These are phyloP conservation scores for Idaea biselata DNA, from an alignment of 2,888 invertebrate species.

Conservation along the genomic window DNA sequence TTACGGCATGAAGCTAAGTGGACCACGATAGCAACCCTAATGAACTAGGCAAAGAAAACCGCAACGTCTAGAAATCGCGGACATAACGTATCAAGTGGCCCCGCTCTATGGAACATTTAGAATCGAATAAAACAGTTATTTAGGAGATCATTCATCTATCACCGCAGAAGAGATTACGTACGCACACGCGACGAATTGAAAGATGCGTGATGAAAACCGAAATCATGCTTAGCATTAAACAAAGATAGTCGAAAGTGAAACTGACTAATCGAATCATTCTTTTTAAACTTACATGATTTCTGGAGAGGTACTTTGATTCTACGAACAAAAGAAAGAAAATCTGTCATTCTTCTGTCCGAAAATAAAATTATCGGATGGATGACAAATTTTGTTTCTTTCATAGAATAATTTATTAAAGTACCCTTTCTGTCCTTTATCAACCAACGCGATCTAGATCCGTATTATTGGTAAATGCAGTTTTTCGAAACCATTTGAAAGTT, in stretches of 20 bases:
- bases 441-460: too few relatives aligned
- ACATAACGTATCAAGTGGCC: constrained; percentile 37
- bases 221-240: neutral
- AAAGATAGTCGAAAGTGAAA: neutral
- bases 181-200: neutral
- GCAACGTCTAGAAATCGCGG: constrained; percentile 50
- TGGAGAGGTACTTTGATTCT: too few relatives aligned
- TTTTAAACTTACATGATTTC: too few relatives aligned
- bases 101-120: constrained; percentile 24
- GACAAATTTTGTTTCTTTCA: too few relatives aligned
- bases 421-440: too few relatives aligned
- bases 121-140: constrained; percentile 27
- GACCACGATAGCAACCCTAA: constrained; percentile 1
- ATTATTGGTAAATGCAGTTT: too few relatives aligned
- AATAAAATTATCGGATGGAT: too few relatives aligned
- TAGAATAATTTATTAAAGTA: too few relatives aligned
- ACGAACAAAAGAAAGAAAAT: too few relatives aligned
- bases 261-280: neutral
- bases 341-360: too few relatives aligned
- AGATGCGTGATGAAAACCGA: neutral
- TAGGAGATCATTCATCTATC: neutral
- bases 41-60: constrained; percentile 41
- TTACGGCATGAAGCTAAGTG: neutral
- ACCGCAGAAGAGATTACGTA: neutral
- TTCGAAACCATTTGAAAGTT: too few relatives aligned